Percentiles rank a stretch among this genome's conserved stretches.
Conservation (phyloP, 2,113 vertebrate genomes). For the Condylura cristata region DNA sequence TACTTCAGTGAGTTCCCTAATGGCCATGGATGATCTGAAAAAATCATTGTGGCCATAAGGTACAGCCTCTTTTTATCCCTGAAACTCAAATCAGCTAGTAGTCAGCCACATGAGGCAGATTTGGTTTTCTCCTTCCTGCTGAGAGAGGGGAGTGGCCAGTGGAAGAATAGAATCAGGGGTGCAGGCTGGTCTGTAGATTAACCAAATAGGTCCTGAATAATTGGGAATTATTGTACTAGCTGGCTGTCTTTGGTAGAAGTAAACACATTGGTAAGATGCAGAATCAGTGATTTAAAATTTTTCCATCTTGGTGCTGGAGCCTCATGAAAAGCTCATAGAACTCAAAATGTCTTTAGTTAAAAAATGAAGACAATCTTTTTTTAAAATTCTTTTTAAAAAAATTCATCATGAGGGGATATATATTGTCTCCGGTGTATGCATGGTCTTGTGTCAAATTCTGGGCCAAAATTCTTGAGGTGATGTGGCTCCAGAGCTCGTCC, state of each 20-base stretch:
- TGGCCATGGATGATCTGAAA: background rate
- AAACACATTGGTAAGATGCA: background rate
- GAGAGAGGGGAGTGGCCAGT: background rate
- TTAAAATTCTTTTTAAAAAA: no score
- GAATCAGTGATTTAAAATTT: background rate
- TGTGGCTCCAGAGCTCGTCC: background rate
- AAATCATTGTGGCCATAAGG: background rate
- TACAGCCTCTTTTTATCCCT: background rate
- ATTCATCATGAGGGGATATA: background rate
- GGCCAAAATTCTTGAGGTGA: background rate
- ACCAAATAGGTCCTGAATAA: background rate
- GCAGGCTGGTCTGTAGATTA: background rate
- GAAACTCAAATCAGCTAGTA: background rate
- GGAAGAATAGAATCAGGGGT: background rate
- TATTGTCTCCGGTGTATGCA: accelerated
- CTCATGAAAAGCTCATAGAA: background rate
- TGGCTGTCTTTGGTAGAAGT: background rate
- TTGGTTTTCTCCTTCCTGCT: background rate
- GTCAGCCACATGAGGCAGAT: background rate
- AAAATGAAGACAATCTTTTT: background rate
- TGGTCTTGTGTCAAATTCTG: background rate
- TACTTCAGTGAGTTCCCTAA: background rate
- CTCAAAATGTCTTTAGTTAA: background rate
- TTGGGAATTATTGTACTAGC: background rate
- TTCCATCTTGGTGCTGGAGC: background rate